Base-by-base conservation (phyloP, 2,797 vertebrate species). In the Ceyx erithaca region DNA sequence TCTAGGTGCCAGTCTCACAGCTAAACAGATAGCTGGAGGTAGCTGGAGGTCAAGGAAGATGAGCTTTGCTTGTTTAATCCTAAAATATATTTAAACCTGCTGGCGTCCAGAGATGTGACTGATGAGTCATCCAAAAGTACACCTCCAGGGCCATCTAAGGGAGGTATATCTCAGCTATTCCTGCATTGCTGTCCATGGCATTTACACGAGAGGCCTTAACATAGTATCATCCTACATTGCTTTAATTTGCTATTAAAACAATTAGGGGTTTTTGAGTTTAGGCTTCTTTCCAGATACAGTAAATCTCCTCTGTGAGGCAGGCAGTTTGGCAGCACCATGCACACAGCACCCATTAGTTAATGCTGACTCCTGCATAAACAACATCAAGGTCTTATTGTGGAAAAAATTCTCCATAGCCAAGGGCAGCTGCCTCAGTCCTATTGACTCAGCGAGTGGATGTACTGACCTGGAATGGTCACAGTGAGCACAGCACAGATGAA, bases 181-280 rank as follows among this genome's bases (percentile, higher is more conserved):
- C 78, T 87, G 54, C 40, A 25, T 14, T 83, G 66, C 58, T 81
- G 84, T 54, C 58, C 22, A 18, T 19, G 77, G 64, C 70, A 72
- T 51, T 84, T 71, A 69, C 67, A 79, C 1, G 4, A 77, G 84
- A 70, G 75, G 45, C 64, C 75, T 69, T 79, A 62, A 31, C 55
- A 76, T 26, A 58, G 63, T 23, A 79, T 69, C 48, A 57, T 72
- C 68, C 84, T 87, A 67, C 52, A 57, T 67, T 35, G 76, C 66
- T 87, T 82, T 95, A 94, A 89, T 92, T 91, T 80, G 62, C 72
- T 80, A 51, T 85, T 94, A 72, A 93, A 96, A 89, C 37, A 66
- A 82, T 93, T 82, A 89, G 14, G 77, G 63, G 41, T 69, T 85
- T 85, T 79, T 84, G 83, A 79, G 67, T 90, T 89, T 75, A 90